These are phyloP conservation scores for Caenorhabditis sp. DNA, from an alignment of 2,888 invertebrate species.

Conservation along the genomic window DNA sequence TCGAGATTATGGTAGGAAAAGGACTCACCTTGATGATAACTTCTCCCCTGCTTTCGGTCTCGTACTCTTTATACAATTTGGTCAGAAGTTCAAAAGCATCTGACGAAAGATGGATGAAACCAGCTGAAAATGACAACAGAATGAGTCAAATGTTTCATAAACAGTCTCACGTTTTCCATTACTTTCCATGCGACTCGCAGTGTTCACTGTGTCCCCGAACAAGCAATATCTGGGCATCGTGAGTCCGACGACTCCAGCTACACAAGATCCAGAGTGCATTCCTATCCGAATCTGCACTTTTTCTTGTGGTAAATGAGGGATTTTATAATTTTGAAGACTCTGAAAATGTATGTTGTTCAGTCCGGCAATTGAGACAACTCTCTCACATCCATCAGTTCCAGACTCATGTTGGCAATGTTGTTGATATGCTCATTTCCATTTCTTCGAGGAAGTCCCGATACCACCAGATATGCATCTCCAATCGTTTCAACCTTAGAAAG, in stretches of 20 bases:
- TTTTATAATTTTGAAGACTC: constrained; percentile 69
- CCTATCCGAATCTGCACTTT: constrained; percentile 74
- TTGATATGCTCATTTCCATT: constrained; percentile 69
- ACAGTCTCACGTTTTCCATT: constrained; percentile 73
- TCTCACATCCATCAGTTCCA: constrained; percentile 60
- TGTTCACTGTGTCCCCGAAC: constrained; percentile 78
- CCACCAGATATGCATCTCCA: constrained; percentile 70
- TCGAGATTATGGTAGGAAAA: not conserved
- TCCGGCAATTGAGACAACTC: not conserved
- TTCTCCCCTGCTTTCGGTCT: constrained; percentile 72
- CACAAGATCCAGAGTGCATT: constrained; percentile 74
- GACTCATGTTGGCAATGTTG: constrained; percentile 66
- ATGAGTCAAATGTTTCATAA: too few relatives aligned
- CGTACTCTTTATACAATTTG: constrained; percentile 63
- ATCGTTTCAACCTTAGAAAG: constrained; percentile 76
- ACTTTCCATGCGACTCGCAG: constrained; percentile 76
- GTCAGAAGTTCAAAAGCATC: constrained; percentile 67
- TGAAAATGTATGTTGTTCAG: constrained; percentile 18
- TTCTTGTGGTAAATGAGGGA: constrained; percentile 79
- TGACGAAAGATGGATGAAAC: constrained; percentile 71
- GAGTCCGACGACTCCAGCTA: constrained; percentile 75
- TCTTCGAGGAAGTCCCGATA: constrained; percentile 68
- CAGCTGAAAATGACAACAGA: constrained; percentile 60
- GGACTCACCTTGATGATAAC: constrained; percentile 72
- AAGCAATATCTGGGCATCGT: constrained; percentile 78